Evolutionary conservation across 2,888 invertebrate species (phyloP), one percentile per base, ranked within the genome.

Genomic region (Caenorhabditis angaria): DNA sequence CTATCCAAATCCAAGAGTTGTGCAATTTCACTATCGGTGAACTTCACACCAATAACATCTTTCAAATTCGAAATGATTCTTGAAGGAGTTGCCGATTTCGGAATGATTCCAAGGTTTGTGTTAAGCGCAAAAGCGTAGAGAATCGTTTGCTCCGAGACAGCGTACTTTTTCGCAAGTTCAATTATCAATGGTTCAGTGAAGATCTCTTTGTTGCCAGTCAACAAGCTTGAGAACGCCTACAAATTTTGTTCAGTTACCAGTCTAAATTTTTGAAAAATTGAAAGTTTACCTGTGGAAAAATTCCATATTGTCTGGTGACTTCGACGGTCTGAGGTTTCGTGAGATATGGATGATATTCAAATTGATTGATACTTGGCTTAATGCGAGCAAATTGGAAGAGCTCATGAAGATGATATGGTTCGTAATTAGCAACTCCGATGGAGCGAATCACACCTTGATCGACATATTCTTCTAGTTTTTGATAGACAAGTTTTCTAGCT

Each of bases 351-450:
- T 89, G 89, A 65, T 83, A 87, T 70, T 89, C 89, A 54, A 80
- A 85, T 88, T 89, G 81, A 51, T 82, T 81, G 5, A 82, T 70
- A n/a, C 65, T 77, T 10, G 82, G 82, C 6, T n/a, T 55, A 5
- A 77, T 25, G 57, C 71, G 72, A 1, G 77, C 77, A 28, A 83
- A 80, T 12, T 70, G 65, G n/a, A 88, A 70, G 48, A 94, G 87
- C 73, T 93, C 91, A 60, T 90, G 88, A 22, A 94, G 87, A 88
- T 94, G 93, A 50, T 88, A 88, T 0, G 91, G 88, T 0, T 91
- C 92, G 83, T 92, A 94, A 88, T 94, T 94, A 0, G 93, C 93
- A 0, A 94, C 93, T 0, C 94, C 94, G 78, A 94, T 92, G 2
- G 92, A 91, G 82, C 90, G 89, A 22, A 91, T 73, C 81, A 48